Base-by-base conservation (phyloP, 2,113 vertebrate genomes). In the Crotalus horridus region DNA sequence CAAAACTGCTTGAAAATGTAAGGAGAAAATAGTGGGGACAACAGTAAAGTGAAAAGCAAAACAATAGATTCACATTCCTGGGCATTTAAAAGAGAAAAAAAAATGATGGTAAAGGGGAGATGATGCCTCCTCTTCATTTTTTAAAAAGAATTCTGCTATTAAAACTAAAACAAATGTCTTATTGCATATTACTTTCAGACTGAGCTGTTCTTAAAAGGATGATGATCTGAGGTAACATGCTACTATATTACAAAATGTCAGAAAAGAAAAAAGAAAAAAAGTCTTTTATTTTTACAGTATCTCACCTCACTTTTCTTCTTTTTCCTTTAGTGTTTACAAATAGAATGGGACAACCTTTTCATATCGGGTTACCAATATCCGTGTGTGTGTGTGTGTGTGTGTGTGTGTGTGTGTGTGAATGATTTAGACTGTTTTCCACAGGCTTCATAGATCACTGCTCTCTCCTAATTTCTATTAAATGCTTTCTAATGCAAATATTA, bases 61-160 rank as follows among this genome's bases (percentile, higher is more conserved):
- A 48, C 90, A 85, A 6, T 12, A 29, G 0, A 61, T 6, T 56
- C 0, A 0, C 2, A 90, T 6, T 94, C 53, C 91, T 43, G 54
- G 87, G 43, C 95, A 53, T 21, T 74, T 33, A 85, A 29, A 17
- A 93, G 33, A 89, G 54, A 23, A 12, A 92, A 29, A 20, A 20
- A 81, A 39, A 21, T 39, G 17, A 43, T 81, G 33, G 7, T 81
- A 43, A 85, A 89, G 87, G 23, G 81, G 23, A 26, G 29, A 90
- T 8, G 88, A 88, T n/a, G 15, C 1, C 85, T 29, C 23, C 26
- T 89, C 26, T 85, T 92, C 64, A 59, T 92, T 92, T 92, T 59
- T 56, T 54, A 58, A 92, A 51, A 69, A 89, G 88, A 21, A 43
- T 86, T 29, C 81, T 54, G 56, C 81, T 86, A 90, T 87, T 93